Conservation (phyloP, 2,113 vertebrate genomes). For the Phalacrocorax carbo region DNA sequence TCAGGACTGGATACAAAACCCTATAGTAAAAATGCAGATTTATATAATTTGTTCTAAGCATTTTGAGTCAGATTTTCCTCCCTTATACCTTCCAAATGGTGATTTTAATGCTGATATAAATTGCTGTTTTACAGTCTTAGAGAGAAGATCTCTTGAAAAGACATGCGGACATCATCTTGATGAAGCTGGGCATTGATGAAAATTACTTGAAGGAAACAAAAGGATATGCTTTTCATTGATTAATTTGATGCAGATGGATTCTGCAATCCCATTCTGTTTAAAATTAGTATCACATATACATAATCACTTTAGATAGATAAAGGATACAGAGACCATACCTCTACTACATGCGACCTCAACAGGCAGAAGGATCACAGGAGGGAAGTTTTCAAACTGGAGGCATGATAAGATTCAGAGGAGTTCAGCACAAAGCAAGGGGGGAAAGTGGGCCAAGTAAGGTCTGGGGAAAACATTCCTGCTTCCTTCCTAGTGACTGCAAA, state of each 20-base stretch:
- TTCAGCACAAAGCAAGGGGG: neutral
- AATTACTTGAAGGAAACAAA: neutral
- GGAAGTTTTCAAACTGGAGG: neutral
- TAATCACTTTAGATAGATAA: neutral
- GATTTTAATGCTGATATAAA: neutral
- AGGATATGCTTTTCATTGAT: neutral
- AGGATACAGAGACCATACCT: neutral
- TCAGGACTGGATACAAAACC: neutral
- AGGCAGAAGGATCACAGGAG: neutral
- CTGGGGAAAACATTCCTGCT: neutral
- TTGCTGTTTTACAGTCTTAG: neutral
- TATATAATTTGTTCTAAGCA: neutral
- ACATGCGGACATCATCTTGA: neutral
- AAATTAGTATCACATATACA: neutral
- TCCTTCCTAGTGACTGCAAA: neutral
- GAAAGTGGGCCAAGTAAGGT: neutral
- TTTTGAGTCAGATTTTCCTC: neutral
- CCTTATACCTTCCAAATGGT: neutral
- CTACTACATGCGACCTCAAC: neutral
- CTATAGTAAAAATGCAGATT: neutral
- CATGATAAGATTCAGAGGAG: neutral
- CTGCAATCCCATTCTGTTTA: neutral
- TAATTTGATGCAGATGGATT: neutral
- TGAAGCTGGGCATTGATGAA: neutral
- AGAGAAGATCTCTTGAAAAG: neutral